Percentiles rank a stretch among this genome's conserved stretches.
phyloP scores from a whole-genome alignment of 1,140 invertebrate genomes.

The Meloidogyne hapla region DNA sequence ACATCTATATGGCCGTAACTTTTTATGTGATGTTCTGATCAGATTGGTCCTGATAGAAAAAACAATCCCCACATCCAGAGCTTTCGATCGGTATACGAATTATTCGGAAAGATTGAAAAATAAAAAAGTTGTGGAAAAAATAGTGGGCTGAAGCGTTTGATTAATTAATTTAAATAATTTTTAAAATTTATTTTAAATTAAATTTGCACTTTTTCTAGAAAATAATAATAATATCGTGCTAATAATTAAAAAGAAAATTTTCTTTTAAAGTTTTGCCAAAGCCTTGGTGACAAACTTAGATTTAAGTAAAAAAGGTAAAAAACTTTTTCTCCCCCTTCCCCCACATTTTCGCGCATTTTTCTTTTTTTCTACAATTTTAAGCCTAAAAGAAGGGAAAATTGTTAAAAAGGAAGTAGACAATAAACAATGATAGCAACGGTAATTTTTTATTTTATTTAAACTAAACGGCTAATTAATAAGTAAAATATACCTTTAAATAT shows the following conservation, averaged over 20 bases:
- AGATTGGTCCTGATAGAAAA: too few relatives aligned
- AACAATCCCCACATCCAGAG: too few relatives aligned
- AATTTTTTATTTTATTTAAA: too few relatives aligned
- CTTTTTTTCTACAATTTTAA: background rate
- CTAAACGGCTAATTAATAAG: conserved; percentile 2
- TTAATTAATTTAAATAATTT: too few relatives aligned
- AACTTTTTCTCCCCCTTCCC: background rate
- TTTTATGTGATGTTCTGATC: too few relatives aligned
- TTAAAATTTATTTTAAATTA: background rate
- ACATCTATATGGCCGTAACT: too few relatives aligned
- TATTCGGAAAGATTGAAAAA: too few relatives aligned
- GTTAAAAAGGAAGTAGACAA: background rate
- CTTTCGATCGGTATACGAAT: too few relatives aligned
- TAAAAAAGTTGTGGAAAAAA: too few relatives aligned
- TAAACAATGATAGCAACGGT: background rate
- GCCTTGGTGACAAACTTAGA: background rate
- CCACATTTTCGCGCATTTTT: background rate
- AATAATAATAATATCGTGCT: background rate
- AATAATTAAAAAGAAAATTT: background rate
- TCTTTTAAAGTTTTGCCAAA: background rate
- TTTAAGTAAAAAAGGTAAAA: background rate
- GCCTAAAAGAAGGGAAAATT: background rate
- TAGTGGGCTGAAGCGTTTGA: too few relatives aligned
- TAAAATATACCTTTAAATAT: background rate
- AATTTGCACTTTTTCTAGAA: conserved; percentile 2